Evolutionary conservation across 2,113 vertebrate species (phyloP), one percentile per base, ranked within the genome.

Genomic region (Chamaetylas fuelleborni): DNA sequence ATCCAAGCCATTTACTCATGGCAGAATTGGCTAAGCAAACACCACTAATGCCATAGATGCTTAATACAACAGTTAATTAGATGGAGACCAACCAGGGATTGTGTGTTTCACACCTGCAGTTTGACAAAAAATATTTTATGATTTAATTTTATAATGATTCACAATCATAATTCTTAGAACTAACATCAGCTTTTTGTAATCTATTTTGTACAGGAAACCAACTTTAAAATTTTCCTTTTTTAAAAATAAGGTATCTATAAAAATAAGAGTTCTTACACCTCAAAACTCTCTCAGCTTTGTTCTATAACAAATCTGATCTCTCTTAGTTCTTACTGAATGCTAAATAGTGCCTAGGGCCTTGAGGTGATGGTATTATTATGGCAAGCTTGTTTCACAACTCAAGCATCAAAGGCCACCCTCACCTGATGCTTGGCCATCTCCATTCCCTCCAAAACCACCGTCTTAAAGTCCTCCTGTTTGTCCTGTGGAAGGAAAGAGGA

Each of bases 401-500:
- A 98, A 97, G 97, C 97, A 98, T 97, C 97, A 98, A 96, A 97
- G 96, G 94, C 97, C 95, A 97, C 97, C 98, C 97, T 98, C 97
- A 98, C 98, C 97, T 98, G 97, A 98, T 97, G 96, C 96, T 97
- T 98, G 97, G 97, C 91, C 97, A 97, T 98, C 97, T 98, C 97
- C 97, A 98, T 76, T 96, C 97, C 98, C 97, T 98, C 97, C 97
- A 98, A 95, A 97, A 98, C 95, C 97, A 97, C 80, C 96, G 96
- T 97, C 95, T 98, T 97, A 98, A 98, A 98, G 97, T 98, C 96
- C 97, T 98, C 97, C 97, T 98, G 97, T 83, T 98, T 96, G 97
- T 97, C 97, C 98, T 98, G 97, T 96, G 97, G 98, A 98, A 97
- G 98, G 97, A 97, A 98, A 98, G 97, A 97, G 97, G 96, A 98